Conservation (phyloP, 64 coral and sea anemone species). For the Orbicella faveolata region DNA sequence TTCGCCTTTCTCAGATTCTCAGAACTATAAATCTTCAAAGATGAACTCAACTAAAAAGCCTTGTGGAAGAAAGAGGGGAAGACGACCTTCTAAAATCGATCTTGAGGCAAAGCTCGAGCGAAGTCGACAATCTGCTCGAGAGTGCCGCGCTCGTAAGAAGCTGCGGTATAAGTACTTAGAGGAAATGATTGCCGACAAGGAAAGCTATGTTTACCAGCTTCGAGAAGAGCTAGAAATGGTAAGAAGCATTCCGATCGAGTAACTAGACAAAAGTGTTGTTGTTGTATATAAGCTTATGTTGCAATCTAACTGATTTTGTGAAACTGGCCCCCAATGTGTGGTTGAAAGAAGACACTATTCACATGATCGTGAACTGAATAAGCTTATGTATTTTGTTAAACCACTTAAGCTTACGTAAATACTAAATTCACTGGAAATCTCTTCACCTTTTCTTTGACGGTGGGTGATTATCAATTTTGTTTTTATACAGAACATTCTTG, state of each 20-base stretch:
- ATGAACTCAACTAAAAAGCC: conserved; percentile 72
- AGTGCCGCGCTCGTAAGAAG: conserved; percentile 96
- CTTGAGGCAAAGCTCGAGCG: conserved; percentile 97
- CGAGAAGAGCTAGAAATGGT: conserved; percentile 96
- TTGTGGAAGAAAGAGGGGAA: conserved; percentile 85
- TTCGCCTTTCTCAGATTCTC: conserved; percentile 71
- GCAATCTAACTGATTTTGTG: neutral
- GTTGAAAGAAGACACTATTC: too few relatives aligned
- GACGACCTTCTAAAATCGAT: conserved; percentile 98
- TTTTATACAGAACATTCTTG: neutral
- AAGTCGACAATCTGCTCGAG: conserved; percentile 93
- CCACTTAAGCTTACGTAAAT: too few relatives aligned
- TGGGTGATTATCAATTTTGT: neutral
- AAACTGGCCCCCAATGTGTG: neutral
- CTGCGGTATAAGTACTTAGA: conserved; percentile 88
- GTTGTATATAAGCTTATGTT: neutral
- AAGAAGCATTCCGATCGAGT: conserved; percentile 6
- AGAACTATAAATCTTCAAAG: conserved; percentile 22
- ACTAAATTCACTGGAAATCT: too few relatives aligned
- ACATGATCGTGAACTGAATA: too few relatives aligned
- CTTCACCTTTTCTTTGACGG: neutral
- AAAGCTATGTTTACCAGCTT: conserved; percentile 79
- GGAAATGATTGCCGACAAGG: conserved; percentile 88
- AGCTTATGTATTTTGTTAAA: too few relatives aligned
- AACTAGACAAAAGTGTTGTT: neutral